A percentile compares a stretch with the other conserved stretches of the same genome.
These are phyloP conservation scores for Volucella inanis DNA, from an alignment of 2,888 invertebrate species.

Conservation along the genomic window DNA sequence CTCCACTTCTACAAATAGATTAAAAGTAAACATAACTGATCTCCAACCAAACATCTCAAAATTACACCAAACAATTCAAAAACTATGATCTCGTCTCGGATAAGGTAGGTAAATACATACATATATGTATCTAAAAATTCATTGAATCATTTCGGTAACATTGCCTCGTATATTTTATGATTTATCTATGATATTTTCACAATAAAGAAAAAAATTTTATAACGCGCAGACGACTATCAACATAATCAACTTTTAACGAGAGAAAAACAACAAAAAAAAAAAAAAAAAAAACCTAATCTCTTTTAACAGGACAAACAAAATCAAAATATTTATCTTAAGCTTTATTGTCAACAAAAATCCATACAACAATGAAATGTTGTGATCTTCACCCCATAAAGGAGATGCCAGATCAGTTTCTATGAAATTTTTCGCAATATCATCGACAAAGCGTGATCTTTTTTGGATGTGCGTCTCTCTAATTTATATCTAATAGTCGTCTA, in stretches of 20 bases:
- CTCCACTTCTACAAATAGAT: too few species aligned
- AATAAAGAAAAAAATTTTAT: conserved; percentile 32
- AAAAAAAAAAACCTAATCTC: conserved; percentile 23
- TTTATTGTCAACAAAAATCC: conserved; percentile 44
- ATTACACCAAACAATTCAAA: background rate
- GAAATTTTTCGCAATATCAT: conserved; percentile 38
- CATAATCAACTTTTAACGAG: background rate
- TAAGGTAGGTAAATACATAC: background rate
- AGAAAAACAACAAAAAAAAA: too few species aligned
- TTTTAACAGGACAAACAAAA: conserved; percentile 37
- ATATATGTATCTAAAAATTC: background rate
- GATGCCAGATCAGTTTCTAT: conserved; percentile 22
- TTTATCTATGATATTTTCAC: conserved; percentile 17
- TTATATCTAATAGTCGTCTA: conserved; percentile 41
- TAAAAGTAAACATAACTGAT: too few species aligned
- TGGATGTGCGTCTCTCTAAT: conserved; percentile 14
- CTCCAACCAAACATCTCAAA: conserved; percentile 3
- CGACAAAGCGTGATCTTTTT: conserved; percentile 14
- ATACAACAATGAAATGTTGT: conserved; percentile 25
- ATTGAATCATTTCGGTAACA: conserved; percentile 11
- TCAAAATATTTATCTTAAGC: conserved; percentile 54
- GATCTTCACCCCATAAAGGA: conserved; percentile 30
- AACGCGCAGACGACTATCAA: conserved; percentile 25
- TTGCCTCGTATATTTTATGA: background rate
- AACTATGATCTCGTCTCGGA: conserved; percentile 5